Conservation (phyloP, 2,888 invertebrate species). For the Hypena proboscidalis region DNA sequence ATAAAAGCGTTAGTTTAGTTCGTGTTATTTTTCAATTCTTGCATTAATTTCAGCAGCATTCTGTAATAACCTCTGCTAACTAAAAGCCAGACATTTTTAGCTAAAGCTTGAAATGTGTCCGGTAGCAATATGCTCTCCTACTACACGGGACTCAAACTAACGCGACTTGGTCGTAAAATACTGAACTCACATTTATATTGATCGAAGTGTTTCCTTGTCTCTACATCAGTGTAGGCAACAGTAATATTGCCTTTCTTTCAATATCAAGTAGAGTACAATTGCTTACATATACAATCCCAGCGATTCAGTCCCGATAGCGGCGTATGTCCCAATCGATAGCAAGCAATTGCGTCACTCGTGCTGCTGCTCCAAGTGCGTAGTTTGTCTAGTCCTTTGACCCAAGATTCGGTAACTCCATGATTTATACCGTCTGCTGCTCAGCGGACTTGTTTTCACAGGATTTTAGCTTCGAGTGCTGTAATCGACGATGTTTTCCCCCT, state of each 20-base stretch:
- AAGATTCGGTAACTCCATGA: slow-evolving; percentile 38
- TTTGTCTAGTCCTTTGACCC: slow-evolving; percentile 66
- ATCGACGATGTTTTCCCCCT: not conserved
- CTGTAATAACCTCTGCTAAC: too few species aligned
- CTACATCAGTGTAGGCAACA: not conserved
- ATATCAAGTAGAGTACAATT: not conserved
- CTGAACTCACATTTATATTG: too few species aligned
- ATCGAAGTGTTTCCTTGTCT: too few species aligned
- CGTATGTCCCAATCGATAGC: slow-evolving; percentile 60
- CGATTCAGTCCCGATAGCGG: slow-evolving; percentile 26
- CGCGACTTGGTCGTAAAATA: too few species aligned
- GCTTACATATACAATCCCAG: slow-evolving; percentile 7
- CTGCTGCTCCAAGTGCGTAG: slow-evolving; percentile 54
- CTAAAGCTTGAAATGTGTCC: too few species aligned
- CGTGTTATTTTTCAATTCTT: too few species aligned
- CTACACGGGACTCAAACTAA: too few species aligned
- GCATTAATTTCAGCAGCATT: too few species aligned
- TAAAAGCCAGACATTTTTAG: too few species aligned
- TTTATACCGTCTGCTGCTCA: slow-evolving; percentile 42
- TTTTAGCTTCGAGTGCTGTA: not conserved
- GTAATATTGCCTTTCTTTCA: not conserved
- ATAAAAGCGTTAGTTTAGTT: too few species aligned
- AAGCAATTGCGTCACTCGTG: slow-evolving; percentile 64
- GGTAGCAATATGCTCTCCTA: too few species aligned
- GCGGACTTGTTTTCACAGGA: slow-evolving; percentile 12